Percentiles rank a stretch among this genome's conserved stretches.
Evolutionary conservation across 2,888 invertebrate species (phyloP).

Genomic region (Cryptocephalus primarius): DNA sequence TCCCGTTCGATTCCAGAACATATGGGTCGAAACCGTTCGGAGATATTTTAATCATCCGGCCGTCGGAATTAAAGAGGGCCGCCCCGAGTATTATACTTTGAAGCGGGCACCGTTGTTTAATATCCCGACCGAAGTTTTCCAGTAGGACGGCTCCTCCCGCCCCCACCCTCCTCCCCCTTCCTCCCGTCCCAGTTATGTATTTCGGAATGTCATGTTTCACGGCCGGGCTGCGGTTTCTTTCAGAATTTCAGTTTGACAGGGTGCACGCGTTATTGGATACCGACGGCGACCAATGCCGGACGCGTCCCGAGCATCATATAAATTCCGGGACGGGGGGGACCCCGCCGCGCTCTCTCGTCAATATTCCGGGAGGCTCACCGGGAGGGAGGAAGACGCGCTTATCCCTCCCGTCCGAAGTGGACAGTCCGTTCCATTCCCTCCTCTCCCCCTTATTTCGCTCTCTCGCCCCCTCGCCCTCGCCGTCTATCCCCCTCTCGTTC

Average conservation of each 20-base stretch:
- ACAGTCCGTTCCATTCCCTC: constrained; percentile 33
- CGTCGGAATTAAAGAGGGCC: too few relatives aligned
- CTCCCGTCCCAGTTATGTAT: constrained; percentile 7
- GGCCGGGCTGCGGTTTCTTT: constrained; percentile 30
- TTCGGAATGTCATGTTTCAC: constrained; percentile 35
- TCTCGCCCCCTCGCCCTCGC: too few relatives aligned
- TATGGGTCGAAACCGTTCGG: too few relatives aligned
- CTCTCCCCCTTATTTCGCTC: too few relatives aligned
- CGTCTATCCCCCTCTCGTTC: constrained; percentile 14
- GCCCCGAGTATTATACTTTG: too few relatives aligned
- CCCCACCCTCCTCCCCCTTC: background rate
- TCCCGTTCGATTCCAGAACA: too few relatives aligned
- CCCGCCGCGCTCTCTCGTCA: constrained; percentile 18
- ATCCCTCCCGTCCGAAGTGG: constrained; percentile 29
- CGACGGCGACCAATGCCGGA: constrained; percentile 34
- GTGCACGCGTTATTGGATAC: constrained; percentile 35
- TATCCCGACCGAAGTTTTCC: too few relatives aligned
- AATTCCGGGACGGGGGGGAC: constrained; percentile 34
- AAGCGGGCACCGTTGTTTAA: too few relatives aligned
- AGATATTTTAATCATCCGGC: too few relatives aligned
- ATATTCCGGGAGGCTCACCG: constrained; percentile 20
- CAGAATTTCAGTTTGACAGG: constrained; percentile 33
- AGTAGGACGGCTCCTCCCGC: too few relatives aligned
- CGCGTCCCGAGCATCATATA: constrained; percentile 36
- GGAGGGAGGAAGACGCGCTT: constrained; percentile 4